Conservation (phyloP, 2,797 vertebrate genomes). For the Phataginus tetradactyla region DNA sequence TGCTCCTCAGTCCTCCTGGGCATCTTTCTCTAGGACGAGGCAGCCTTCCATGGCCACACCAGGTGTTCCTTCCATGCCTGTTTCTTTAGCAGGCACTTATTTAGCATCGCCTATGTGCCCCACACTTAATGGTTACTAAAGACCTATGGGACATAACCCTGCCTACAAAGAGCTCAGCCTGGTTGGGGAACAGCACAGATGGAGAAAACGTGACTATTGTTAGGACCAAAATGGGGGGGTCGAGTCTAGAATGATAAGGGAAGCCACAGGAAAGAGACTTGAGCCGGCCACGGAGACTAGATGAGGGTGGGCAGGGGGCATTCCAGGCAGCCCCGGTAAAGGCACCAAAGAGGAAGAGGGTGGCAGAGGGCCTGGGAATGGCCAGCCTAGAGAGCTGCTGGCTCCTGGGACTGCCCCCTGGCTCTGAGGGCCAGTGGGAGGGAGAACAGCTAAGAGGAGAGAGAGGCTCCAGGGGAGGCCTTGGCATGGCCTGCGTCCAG, state of each 20-base stretch:
- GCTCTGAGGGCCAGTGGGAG: background rate
- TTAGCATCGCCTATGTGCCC: background rate
- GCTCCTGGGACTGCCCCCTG: background rate
- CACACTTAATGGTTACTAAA: background rate
- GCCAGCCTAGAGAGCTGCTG: background rate
- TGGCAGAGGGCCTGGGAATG: fast-evolving
- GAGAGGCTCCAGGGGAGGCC: too few species aligned
- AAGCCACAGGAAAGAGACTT: background rate
- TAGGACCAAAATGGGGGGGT: background rate
- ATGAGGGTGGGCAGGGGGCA: background rate
- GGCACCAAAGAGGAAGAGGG: background rate
- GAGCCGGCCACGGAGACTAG: background rate
- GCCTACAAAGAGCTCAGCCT: background rate
- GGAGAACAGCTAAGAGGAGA: background rate
- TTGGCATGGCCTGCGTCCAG: background rate
- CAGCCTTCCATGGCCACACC: fast-evolving
- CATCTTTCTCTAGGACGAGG: background rate
- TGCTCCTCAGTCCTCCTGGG: background rate
- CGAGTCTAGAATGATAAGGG: background rate
- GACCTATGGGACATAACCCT: background rate
- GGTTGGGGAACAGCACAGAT: background rate
- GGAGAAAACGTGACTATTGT: background rate
- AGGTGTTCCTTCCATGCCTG: background rate
- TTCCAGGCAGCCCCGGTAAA: background rate
- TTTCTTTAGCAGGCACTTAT: background rate